These are phyloP conservation scores for human DNA, from an alignment of 2,113 vertebrate species.

Conservation along the genomic window GRCh38 chr1:37433001-37433500, in stretches of 20 bases:
- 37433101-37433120: not conserved
- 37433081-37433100: not conserved
- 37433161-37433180: not conserved
- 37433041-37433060: not conserved
- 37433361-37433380: accelerated
- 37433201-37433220: accelerated
- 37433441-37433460: not conserved
- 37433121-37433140: not conserved
- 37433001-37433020: slow-evolving; percentile 22
- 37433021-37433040: not conserved
- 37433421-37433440: accelerated
- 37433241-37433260: not conserved
- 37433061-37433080: not conserved
- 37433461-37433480: not conserved
- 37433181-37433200: not conserved
- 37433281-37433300: not conserved
- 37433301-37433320: not conserved
- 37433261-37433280: accelerated
- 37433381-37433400: accelerated
- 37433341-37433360: not conserved
- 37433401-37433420: accelerated
- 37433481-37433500: not conserved
- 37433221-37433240: not conserved
- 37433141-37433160: accelerated
- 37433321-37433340: accelerated